Evolutionary conservation across 2,797 vertebrate species (phyloP), one percentile per base, ranked within the genome.

Genomic region (Babyrousa celebensis): DNA sequence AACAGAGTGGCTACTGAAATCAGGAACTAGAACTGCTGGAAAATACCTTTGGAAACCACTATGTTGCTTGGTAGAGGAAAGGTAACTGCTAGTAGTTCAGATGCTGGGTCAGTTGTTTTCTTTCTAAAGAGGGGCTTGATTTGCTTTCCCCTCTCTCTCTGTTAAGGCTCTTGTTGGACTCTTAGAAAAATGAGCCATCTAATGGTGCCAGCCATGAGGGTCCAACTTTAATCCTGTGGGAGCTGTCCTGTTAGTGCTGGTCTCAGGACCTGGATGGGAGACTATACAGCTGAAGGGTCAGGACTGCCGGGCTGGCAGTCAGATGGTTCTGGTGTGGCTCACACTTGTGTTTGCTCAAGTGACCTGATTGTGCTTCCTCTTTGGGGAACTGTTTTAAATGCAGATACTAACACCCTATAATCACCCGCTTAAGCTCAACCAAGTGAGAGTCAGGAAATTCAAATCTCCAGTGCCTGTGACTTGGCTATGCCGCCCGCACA

Each of bases 21-120:
- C 60, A 97, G 89, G 96, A 97, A 96, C 95, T 92, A 85, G 54
- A 89, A 63, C 25, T 71, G 20, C 71, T 93, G 95, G 95, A 60
- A 97, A 97, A 96, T 96, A 94, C 96, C 89, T 93, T 91, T 92
- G 94, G 84, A 92, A 96, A 94, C 70, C 68, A 71, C 91, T 95
- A 3, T n/a, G 17, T 62, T 94, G 15, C 58, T 52, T 70, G 72
- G 52, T 92, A 79, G 91, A 95, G 43, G 71, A 82, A 74, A 87
- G 79, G 48, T 77, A 58, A 32, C 88, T 43, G 40, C n/a, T 16
- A 25, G 12, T 65, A 6, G 72, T 88, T 77, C 17, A 74, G 0
- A 60, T 25, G 29, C 65, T 52, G 12, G 11, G 25, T 52, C 72
- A 56, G 4, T 18, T 32, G 90, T 36, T 75, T 56, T 65, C 25